Conservation (phyloP, 2,888 invertebrate species). For the Nycteola revayana region DNA sequence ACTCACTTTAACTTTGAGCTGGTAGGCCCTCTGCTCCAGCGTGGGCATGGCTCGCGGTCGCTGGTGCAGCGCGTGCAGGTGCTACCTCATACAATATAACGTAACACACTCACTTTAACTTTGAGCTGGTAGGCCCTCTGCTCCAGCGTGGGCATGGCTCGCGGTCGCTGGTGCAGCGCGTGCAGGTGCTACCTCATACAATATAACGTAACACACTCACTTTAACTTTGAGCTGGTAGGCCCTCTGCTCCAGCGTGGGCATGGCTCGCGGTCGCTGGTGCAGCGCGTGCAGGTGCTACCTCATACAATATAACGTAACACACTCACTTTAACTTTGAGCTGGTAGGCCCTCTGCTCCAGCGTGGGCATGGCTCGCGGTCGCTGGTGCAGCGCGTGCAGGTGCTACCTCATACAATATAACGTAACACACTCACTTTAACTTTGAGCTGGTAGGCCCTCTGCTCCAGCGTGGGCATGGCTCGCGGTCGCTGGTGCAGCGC, state of each 20-base stretch:
- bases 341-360: slow-evolving; percentile 85
- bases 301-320: too few relatives aligned
- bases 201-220: too few relatives aligned
- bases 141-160: slow-evolving; percentile 78
- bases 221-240: slow-evolving; percentile 83
- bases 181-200: slow-evolving; percentile 21
- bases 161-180: slow-evolving; percentile 34
- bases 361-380: slow-evolving; percentile 72
- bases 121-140: slow-evolving; percentile 85
- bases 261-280: slow-evolving; percentile 59
- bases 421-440: too few relatives aligned
- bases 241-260: slow-evolving; percentile 83
- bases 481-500: slow-evolving; percentile 38
- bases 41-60: slow-evolving; percentile 63
- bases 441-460: slow-evolving; percentile 80
- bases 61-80: slow-evolving; percentile 28
- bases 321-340: slow-evolving; percentile 50
- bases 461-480: slow-evolving; percentile 83
- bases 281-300: slow-evolving; percentile 81
- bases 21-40: slow-evolving; percentile 84
- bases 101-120: too few relatives aligned
- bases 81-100: too few relatives aligned
- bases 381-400: slow-evolving; percentile 25
- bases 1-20: slow-evolving; percentile 81
- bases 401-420: too few relatives aligned